Percentiles rank a stretch among this genome's conserved stretches.
Evolutionary conservation across 2,797 vertebrate species (phyloP).

Genomic region (Lophius americanus): DNA sequence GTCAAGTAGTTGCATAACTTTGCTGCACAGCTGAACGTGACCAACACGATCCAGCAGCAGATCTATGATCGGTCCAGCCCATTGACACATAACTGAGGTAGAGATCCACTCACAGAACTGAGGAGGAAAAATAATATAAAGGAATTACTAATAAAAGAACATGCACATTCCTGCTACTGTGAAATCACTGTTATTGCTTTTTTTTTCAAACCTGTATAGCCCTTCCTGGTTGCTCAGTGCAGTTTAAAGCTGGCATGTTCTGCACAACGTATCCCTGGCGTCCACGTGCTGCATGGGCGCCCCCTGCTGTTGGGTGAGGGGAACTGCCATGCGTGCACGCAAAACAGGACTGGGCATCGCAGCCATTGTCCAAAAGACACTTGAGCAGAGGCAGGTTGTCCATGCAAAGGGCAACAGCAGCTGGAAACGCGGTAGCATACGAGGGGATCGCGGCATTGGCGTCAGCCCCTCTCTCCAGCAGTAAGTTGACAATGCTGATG

Average conservation of each 20-base stretch:
- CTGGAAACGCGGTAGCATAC: constrained; percentile 88
- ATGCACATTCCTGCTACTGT: background rate
- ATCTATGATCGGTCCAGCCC: constrained; percentile 89
- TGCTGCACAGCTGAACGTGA: constrained; percentile 89
- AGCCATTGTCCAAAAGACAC: constrained; percentile 90
- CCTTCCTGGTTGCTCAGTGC: constrained; percentile 45
- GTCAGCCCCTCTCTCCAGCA: constrained; percentile 91
- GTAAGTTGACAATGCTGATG: constrained; percentile 82
- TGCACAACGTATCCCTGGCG: constrained; percentile 32
- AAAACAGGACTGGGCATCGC: constrained; percentile 88
- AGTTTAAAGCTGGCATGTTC: constrained; percentile 51
- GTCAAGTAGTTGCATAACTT: constrained; percentile 88
- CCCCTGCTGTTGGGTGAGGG: constrained; percentile 79
- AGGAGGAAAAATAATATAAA: constrained; percentile 31
- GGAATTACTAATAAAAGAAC: constrained; percentile 1
- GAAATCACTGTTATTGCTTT: constrained; percentile 9
- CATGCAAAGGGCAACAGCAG: constrained; percentile 88
- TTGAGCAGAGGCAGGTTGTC: constrained; percentile 88
- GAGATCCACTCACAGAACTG: constrained; percentile 97
- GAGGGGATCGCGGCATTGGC: constrained; percentile 83
- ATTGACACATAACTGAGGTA: constrained; percentile 81
- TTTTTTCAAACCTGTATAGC: constrained; percentile 82
- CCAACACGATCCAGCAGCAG: constrained; percentile 93
- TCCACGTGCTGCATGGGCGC: constrained; percentile 27
- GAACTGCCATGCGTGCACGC: constrained; percentile 83